Evolutionary conservation across 2,797 vertebrate species (phyloP), one percentile per base, ranked within the genome.

Genomic region (Takifugu ocellatus): DNA sequence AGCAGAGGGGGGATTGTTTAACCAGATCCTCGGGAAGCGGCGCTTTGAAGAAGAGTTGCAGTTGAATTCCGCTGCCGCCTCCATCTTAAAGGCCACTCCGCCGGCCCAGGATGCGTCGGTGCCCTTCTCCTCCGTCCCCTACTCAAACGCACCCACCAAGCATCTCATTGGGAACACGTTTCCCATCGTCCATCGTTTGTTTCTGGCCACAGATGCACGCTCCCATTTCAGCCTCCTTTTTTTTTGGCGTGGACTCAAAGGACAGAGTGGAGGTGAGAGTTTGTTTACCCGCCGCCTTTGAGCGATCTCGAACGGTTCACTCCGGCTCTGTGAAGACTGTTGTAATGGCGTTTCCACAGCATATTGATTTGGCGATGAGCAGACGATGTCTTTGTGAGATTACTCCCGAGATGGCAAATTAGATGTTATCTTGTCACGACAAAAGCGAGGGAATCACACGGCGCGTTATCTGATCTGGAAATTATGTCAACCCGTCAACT

Each of bases 301-400:
- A 46, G 56, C 17, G 75, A 68, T 68, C 72, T 59, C 39, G 1
- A 68, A 72, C 45, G 71, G 77, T 76, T 70, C 63, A 54, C 70
- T 75, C 68, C 44, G 69, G 66, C 70, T 33, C 63, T 50, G 78
- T 75, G 77, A 80, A 61, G 68, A 65, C 79, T 73, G 79, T 64
- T 77, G 70, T 84, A 81, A 80, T 77, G 65, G 71, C 64, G 80
- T 84, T 75, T 73, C 80, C 72, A 56, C 75, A 49, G 70, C 70
- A 74, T 83, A 84, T 87, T 79, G 81, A 84, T 84, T 84, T 86
- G 75, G 77, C 60, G 26, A 74, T 75, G 77, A 85, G 75, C 81
- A 75, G 59, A 64, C 61, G 43, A 79, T 59, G 70, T 83, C 83
- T 84, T 78, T 76, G 73, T 81, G 67, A 74, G 74, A 78, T 75